Percentiles rank a stretch among this genome's conserved stretches.
Conservation (phyloP, 92 coral and sea anemone genomes). For the Actinostola sp. region DNA sequence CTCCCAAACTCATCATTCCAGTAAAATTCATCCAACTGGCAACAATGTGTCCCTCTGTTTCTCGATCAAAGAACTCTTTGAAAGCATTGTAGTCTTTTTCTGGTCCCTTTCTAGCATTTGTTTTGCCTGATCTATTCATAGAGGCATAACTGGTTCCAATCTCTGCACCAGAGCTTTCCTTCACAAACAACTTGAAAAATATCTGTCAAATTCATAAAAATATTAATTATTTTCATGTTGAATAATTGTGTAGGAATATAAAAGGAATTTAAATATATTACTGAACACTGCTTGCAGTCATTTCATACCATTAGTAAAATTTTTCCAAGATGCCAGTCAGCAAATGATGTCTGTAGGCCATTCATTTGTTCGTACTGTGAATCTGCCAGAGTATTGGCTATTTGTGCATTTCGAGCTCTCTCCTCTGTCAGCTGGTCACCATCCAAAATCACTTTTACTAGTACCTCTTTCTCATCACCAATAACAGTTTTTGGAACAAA, state of each 20-base stretch:
- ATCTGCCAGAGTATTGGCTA: constrained; percentile 36
- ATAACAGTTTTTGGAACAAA: constrained; percentile 2
- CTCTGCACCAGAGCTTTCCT: constrained; percentile 17
- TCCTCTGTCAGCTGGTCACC: constrained; percentile 54
- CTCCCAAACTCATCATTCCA: constrained; percentile 16
- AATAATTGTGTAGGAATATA: neutral
- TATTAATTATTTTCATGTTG: too few species aligned
- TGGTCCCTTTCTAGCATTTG: constrained; percentile 28
- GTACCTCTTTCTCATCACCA: constrained; percentile 8
- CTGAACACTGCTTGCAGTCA: too few species aligned
- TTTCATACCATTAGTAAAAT: too few species aligned
- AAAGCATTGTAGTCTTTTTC: constrained; percentile 25
- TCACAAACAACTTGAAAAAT: constrained; percentile 19
- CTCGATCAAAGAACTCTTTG: constrained; percentile 27
- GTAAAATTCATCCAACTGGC: constrained; percentile 23
- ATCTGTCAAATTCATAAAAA: too few species aligned
- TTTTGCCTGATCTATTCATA: constrained; percentile 17
- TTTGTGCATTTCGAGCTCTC: constrained; percentile 49
- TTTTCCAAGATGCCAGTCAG: too few species aligned
- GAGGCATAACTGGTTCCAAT: constrained; percentile 19
- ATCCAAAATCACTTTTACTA: constrained; percentile 39
- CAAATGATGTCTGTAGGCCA: constrained; percentile 48
- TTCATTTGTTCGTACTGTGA: constrained; percentile 18
- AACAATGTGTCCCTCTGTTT: constrained; percentile 23
- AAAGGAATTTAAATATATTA: too few species aligned